Percentiles rank a stretch among this genome's conserved stretches.
Conservation (phyloP, 1,140 invertebrate genomes). For the Pomacea maculata region DNA sequence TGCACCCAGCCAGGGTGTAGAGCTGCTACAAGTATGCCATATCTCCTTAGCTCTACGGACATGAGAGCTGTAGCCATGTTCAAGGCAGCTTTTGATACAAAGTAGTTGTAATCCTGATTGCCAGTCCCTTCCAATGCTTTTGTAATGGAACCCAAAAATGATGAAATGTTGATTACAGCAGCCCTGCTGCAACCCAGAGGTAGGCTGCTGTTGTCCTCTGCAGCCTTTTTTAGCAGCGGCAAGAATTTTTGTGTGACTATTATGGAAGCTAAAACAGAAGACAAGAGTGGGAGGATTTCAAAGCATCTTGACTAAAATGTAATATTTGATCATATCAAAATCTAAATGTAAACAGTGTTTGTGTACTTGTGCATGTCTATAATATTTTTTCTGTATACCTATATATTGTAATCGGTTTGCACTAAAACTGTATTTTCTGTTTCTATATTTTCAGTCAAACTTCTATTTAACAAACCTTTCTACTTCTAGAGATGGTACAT, state of each 20-base stretch:
- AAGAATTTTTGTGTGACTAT: constrained; percentile 12
- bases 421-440: too few relatives aligned
- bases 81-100: constrained; percentile 72
- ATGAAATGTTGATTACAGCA: constrained; percentile 3
- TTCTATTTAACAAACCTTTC: too few relatives aligned
- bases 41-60: constrained; percentile 80
- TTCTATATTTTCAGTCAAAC: too few relatives aligned
- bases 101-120: constrained; percentile 21
- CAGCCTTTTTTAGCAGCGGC: constrained; percentile 7
- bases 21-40: constrained; percentile 78
- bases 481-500: too few relatives aligned
- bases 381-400: too few relatives aligned
- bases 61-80: constrained; percentile 88
- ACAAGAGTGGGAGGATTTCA: too few relatives aligned
- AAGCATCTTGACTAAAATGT: too few relatives aligned
- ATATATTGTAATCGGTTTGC: too few relatives aligned
- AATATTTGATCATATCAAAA: too few relatives aligned
- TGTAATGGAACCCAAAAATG: background rate
- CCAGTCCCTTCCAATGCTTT: constrained; percentile 2
- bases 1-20: constrained; percentile 92
- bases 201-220: background rate
- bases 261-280: background rate
- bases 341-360: too few relatives aligned
- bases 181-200: constrained; percentile 6
- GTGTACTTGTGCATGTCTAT: too few relatives aligned